Evolutionary conservation across 2,888 invertebrate genomes (phyloP), one percentile per base, ranked within the genome.

Genomic region (Pammene aurita): DNA sequence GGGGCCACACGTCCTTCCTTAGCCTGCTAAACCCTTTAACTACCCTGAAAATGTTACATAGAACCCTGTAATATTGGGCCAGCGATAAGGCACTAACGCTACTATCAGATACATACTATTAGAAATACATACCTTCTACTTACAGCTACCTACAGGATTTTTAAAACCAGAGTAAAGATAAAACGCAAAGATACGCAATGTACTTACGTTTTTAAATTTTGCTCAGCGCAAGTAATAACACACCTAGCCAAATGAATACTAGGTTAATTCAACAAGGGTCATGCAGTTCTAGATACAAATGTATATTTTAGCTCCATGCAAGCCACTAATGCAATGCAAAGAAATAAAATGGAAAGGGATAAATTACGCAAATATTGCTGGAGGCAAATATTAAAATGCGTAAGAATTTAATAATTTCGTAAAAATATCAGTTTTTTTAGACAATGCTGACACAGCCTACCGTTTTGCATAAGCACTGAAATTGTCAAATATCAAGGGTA

Each of bases 201-300:
- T 91, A 91, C 92, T 92, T 86, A 92, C 92, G 81, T 83, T 80
- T 85, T 84, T 74, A 92, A 84, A 85, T 88, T 90, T 89, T 90
- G 91, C 80, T 92, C 92, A 84, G 91, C 91, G 84, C 91, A 92
- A 87, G 90, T 81, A 79, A 89, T 82, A 78, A 91, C 87, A 83
- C 84, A 91, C 91, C 92, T 92, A 92, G 86, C 85, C 89, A 90
- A 89, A 88, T 84, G 82, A 90, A 90, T 75, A 85, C 84, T 85
- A 84, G 75, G 79, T 89, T 90, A 90, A 86, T 88, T 83, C 77
- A 72, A 72, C 79, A 75, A 62, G 75, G 73, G 72, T 75, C 86
- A 85, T 84, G 86, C 86, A 81, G 76, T 77, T 74, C 74, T 71
- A 62, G 34, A 55, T 67, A 52, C 2, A 0, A 50, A 38, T 18